phyloP scores from a whole-genome alignment of 2,888 invertebrate genomes.

The Clunio marinus region DNA sequence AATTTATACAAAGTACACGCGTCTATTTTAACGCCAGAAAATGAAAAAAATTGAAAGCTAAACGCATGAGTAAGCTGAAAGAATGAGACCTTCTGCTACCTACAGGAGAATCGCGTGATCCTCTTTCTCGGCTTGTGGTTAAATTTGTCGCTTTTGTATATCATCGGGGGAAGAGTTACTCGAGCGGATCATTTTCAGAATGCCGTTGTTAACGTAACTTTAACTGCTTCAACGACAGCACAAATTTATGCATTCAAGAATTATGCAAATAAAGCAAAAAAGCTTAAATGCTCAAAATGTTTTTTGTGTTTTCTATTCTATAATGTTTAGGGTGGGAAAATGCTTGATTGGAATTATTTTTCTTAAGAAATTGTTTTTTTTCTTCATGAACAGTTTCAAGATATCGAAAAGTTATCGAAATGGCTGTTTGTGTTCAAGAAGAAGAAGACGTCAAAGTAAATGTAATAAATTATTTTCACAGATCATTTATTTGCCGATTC shows the following conservation, averaged over 20 bases:
- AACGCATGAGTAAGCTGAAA: slow-evolving; percentile 31
- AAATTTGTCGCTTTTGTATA: not conserved
- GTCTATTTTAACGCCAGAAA: slow-evolving; percentile 5
- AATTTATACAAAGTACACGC: slow-evolving; percentile 34
- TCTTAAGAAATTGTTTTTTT: no score
- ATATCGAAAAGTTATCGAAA: no score
- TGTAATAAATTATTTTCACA: no score
- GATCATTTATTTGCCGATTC: no score
- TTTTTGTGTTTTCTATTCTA: no score
- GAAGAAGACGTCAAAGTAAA: no score
- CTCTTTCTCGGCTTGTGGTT: slow-evolving; percentile 14
- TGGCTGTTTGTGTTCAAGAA: no score
- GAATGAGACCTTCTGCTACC: slow-evolving; percentile 12
- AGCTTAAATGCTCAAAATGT: not conserved
- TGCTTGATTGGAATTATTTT: no score
- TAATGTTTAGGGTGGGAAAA: no score
- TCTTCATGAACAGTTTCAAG: no score
- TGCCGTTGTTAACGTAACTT: not conserved
- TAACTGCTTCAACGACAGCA: not conserved
- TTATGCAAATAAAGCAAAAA: not conserved
- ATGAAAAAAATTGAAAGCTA: not conserved
- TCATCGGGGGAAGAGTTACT: not conserved
- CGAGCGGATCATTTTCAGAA: slow-evolving; percentile 16
- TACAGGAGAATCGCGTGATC: not conserved
- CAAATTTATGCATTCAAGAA: not conserved